Percentiles rank a stretch among this genome's conserved stretches.
Conservation (phyloP, 2,113 vertebrate genomes). For the Microcebus murinus region DNA sequence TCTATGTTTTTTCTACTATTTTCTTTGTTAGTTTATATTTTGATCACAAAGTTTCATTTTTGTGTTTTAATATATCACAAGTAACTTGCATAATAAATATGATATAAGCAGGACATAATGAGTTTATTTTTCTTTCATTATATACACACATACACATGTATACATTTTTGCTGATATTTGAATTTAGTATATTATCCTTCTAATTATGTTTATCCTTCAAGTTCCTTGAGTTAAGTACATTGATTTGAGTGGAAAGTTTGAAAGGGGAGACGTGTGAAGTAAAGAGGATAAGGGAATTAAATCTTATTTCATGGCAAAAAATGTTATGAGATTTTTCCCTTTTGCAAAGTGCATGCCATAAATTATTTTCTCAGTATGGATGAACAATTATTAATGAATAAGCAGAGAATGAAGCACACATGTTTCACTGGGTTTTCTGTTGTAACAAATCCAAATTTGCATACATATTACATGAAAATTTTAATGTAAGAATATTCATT, state of each 20-base stretch:
- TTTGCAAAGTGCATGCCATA: background rate
- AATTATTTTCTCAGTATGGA: background rate
- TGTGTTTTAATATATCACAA: background rate
- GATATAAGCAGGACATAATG: background rate
- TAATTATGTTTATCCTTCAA: background rate
- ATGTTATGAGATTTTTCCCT: background rate
- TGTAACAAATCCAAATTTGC: background rate
- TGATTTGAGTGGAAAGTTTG: background rate
- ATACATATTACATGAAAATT: background rate
- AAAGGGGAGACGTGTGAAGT: background rate
- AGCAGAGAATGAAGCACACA: background rate
- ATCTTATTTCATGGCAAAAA: background rate
- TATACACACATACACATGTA: background rate
- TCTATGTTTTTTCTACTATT: background rate
- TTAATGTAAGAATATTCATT: background rate
- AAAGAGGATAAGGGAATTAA: background rate
- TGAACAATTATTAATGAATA: background rate
- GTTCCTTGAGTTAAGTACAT: background rate
- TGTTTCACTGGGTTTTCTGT: background rate
- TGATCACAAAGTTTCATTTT: background rate
- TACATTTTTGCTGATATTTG: background rate
- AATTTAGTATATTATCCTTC: background rate
- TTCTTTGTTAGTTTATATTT: conserved; percentile 3
- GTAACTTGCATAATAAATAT: background rate
- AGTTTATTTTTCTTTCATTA: background rate